Percentiles rank a stretch among this genome's conserved stretches.
Evolutionary conservation across 2,888 invertebrate species (phyloP).

Genomic region (Nomada ruficornis): DNA sequence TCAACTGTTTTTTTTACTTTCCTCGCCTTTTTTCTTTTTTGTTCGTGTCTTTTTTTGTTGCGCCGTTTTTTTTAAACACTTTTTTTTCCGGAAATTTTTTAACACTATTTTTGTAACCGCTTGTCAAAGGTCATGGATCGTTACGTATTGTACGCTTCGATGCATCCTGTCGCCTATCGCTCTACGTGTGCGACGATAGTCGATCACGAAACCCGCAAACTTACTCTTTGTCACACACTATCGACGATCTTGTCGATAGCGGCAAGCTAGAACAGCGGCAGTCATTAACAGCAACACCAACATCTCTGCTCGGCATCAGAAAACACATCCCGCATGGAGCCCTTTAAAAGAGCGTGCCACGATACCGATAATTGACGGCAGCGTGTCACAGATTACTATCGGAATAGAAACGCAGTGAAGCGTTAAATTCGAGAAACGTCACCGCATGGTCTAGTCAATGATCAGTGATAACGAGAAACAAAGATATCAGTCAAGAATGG

Average conservation of each 20-base stretch:
- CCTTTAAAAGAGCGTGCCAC: constrained; percentile 43
- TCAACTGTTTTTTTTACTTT: neutral
- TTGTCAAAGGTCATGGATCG: constrained; percentile 54
- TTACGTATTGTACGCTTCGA: constrained; percentile 55
- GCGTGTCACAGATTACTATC: neutral
- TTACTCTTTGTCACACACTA: neutral
- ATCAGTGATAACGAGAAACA: neutral
- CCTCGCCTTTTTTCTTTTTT: neutral
- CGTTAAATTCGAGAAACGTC: neutral
- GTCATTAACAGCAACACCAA: constrained; percentile 18
- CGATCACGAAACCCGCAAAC: constrained; percentile 25
- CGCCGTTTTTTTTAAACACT: neutral
- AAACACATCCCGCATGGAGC: constrained; percentile 39
- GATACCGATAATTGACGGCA: neutral
- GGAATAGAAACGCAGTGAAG: neutral
- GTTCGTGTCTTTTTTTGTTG: neutral
- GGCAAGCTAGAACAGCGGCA: neutral
- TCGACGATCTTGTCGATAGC: constrained; percentile 38
- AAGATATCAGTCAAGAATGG: neutral
- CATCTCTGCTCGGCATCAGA: constrained; percentile 6
- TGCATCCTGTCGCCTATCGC: constrained; percentile 50
- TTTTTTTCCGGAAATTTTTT: neutral
- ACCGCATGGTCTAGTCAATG: neutral
- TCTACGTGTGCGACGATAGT: constrained; percentile 55
- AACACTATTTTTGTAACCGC: constrained; percentile 24